Percentiles rank a stretch among this genome's conserved stretches.
These are phyloP conservation scores for Bos taurus DNA, from an alignment of 2,113 vertebrate genomes.

Conservation along the genomic window DNA sequence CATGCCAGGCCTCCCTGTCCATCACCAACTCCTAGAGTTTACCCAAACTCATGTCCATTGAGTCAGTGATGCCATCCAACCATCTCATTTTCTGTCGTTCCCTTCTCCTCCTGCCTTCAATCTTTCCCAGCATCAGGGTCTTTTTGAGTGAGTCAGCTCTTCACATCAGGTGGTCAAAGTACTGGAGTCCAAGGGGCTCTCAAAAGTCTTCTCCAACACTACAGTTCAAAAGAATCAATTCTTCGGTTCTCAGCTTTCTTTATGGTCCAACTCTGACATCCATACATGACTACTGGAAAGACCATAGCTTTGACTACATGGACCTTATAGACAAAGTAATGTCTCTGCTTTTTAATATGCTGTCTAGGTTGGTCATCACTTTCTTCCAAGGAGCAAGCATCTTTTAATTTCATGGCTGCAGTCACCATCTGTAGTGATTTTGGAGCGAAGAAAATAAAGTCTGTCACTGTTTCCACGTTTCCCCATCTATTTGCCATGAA, in stretches of 20 bases:
- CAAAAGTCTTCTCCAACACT: neutral
- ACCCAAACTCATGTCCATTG: neutral
- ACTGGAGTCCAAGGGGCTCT: neutral
- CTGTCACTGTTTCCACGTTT: neutral
- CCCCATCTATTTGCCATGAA: neutral
- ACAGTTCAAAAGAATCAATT: neutral
- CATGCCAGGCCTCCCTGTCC: rapidly evolving
- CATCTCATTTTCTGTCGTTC: neutral
- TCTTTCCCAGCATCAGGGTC: neutral
- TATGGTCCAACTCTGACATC: neutral
- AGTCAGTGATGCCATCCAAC: neutral
- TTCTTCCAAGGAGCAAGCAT: neutral
- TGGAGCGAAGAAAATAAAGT: neutral
- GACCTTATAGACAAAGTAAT: neutral
- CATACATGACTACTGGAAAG: neutral
- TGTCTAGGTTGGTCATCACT: neutral
- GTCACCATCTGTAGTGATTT: neutral
- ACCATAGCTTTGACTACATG: neutral
- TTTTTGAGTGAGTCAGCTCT: neutral
- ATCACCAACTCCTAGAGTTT: neutral
- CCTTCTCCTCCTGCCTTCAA: rapidly evolving
- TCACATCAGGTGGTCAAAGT: neutral
- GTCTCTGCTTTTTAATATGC: neutral
- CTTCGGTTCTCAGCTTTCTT: neutral
- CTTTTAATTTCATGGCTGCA: neutral